These are phyloP conservation scores for Cladopsammia gracilis DNA, from an alignment of 64 coral and sea anemone genomes.

Conservation along the genomic window DNA sequence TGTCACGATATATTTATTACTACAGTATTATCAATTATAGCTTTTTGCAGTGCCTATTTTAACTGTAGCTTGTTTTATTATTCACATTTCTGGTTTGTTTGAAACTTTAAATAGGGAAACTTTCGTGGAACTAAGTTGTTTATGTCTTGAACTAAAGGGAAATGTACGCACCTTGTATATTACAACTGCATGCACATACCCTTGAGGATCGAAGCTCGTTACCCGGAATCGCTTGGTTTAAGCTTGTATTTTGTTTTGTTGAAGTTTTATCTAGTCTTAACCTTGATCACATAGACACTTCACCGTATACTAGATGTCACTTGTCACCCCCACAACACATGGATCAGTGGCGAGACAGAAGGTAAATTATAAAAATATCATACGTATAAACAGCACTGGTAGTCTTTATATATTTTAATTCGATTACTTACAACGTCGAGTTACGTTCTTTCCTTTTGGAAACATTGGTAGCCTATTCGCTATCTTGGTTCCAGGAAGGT, in stretches of 20 bases:
- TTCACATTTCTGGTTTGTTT: not conserved
- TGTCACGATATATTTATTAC: constrained; percentile 48
- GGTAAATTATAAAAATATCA: constrained; percentile 19
- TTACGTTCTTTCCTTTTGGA: not conserved
- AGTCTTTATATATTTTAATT: not conserved
- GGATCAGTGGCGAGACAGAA: constrained; percentile 78
- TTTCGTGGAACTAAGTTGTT: not conserved
- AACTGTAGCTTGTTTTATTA: not conserved
- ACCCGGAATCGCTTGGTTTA: no score
- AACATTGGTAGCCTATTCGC: not conserved
- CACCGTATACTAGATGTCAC: constrained; percentile 78
- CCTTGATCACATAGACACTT: constrained; percentile 81
- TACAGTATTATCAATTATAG: not conserved
- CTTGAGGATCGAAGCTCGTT: no score
- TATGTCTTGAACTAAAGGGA: not conserved
- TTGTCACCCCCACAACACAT: constrained; percentile 84
- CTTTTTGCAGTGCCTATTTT: not conserved
- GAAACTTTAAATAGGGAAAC: constrained; percentile 12
- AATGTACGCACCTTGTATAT: not conserved
- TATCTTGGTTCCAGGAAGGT: not conserved
- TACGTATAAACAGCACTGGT: not conserved
- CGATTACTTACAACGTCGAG: not conserved
- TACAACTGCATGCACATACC: not conserved
- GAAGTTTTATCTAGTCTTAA: constrained; percentile 64
- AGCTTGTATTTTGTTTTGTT: not conserved